These are phyloP conservation scores for Drosophila saltans DNA, from an alignment of 1,140 invertebrate genomes.

Conservation along the genomic window DNA sequence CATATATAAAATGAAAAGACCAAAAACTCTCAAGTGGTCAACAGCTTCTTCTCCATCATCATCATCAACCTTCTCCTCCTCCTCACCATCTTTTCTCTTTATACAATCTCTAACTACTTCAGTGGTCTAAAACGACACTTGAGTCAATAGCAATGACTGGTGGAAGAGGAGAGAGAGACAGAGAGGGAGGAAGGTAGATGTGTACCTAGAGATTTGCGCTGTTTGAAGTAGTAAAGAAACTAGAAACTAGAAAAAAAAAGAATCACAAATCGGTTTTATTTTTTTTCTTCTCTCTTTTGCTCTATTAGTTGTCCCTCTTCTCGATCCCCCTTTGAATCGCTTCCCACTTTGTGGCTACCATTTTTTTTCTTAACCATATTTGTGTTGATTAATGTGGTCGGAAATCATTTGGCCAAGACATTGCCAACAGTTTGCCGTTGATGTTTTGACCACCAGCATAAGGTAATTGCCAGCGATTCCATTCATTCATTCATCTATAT, in stretches of 20 bases:
- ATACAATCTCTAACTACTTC: conserved; percentile 58
- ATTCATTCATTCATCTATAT: conserved; percentile 69
- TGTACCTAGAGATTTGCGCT: conserved; percentile 1
- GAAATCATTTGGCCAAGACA: neutral
- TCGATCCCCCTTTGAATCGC: neutral
- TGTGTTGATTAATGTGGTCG: conserved; percentile 18
- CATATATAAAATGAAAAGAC: conserved; percentile 11
- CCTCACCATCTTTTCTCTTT: too few species aligned
- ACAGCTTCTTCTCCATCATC: conserved; percentile 23
- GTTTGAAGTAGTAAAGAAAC: conserved; percentile 8
- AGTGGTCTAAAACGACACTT: conserved; percentile 80
- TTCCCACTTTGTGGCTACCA: neutral
- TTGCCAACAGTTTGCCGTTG: neutral
- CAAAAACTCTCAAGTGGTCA: conserved; percentile 21
- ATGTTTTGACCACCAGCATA: conserved; percentile 4
- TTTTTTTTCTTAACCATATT: conserved; percentile 5
- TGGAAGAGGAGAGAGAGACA: neutral
- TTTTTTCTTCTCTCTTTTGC: neutral
- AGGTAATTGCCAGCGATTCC: conserved; percentile 34
- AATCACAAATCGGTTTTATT: conserved; percentile 15
- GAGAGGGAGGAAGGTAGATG: neutral
- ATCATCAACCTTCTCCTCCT: neutral
- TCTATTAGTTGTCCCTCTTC: neutral
- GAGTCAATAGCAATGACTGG: conserved; percentile 53
- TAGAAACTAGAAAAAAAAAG: conserved; percentile 21